A percentile compares a stretch with the other conserved stretches of the same genome.
phyloP scores from a whole-genome alignment of 2,797 vertebrate genomes.

The Betta splendens region DNA sequence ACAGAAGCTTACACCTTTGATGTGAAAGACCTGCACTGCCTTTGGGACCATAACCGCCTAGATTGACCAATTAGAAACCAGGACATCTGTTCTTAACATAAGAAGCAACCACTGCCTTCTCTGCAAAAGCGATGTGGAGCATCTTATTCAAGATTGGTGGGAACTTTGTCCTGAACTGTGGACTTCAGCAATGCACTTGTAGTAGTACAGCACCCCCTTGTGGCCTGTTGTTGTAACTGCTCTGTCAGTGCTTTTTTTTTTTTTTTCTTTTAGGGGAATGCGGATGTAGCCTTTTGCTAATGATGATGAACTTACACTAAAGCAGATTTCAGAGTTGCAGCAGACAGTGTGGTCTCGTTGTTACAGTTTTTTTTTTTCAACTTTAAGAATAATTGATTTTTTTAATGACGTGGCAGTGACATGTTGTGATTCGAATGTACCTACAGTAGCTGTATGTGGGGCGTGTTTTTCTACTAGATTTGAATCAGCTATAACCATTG shows the following conservation, averaged over 20 bases:
- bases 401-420: constrained; percentile 51
- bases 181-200: constrained; percentile 6
- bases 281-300: constrained; percentile 18
- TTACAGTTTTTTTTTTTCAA: constrained; percentile 63
- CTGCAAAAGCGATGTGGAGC: constrained; percentile 2
- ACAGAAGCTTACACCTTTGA: constrained; percentile 20
- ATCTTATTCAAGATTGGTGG: constrained; percentile 1
- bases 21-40: constrained; percentile 43
- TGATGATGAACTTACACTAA: constrained; percentile 8
- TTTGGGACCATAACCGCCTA: constrained; percentile 19
- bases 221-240: constrained; percentile 37
- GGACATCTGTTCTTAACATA: neutral
- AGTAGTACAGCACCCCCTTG: constrained; percentile 13
- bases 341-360: constrained; percentile 49
- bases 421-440: constrained; percentile 58
- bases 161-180: neutral
- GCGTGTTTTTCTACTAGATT: constrained; percentile 33
- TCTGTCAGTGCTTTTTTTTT: neutral
- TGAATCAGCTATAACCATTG: constrained; percentile 10
- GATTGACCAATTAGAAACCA: neutral
- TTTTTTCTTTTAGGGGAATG: constrained; percentile 13
- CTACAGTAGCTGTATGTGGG: constrained; percentile 31
- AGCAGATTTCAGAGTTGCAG: constrained; percentile 36
- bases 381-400: constrained; percentile 43
- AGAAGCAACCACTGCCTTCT: constrained; percentile 52